Conservation (phyloP, 1,140 invertebrate genomes). For the Penaeus indicus region DNA sequence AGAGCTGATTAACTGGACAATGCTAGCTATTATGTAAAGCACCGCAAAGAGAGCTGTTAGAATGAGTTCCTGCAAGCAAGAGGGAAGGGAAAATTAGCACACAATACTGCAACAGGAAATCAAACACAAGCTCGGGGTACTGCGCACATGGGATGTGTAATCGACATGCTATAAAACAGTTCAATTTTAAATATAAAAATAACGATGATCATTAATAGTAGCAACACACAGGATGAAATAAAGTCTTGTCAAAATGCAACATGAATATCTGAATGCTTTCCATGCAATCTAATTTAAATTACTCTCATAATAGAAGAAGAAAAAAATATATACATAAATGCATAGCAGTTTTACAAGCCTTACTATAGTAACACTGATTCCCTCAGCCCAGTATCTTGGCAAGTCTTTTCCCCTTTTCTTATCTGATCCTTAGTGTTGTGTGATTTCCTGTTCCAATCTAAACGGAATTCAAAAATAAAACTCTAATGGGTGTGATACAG, state of each 20-base stretch:
- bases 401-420: background rate
- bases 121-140: constrained; percentile 32
- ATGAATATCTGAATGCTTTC: too few species aligned
- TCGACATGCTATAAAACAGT: background rate
- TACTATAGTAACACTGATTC: too few species aligned
- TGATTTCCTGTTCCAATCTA: constrained; percentile 47
- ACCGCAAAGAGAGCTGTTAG: constrained; percentile 66
- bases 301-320: too few species aligned
- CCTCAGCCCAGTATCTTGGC: background rate
- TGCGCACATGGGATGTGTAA: background rate
- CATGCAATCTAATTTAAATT: too few species aligned
- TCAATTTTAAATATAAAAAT: too few species aligned
- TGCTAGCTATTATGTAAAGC: constrained; percentile 67
- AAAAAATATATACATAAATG: too few species aligned
- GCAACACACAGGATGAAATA: too few species aligned
- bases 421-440: constrained; percentile 24
- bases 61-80: constrained; percentile 66
- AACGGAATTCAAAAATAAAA: background rate
- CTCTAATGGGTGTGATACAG: background rate
- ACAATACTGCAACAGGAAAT: constrained; percentile 56
- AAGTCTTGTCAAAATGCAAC: too few species aligned
- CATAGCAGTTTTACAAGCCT: too few species aligned
- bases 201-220: too few species aligned
- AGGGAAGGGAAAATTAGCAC: constrained; percentile 60
- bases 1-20: constrained; percentile 65